Conservation (phyloP, 2,113 vertebrate genomes). For the Butorides virescens region DNA sequence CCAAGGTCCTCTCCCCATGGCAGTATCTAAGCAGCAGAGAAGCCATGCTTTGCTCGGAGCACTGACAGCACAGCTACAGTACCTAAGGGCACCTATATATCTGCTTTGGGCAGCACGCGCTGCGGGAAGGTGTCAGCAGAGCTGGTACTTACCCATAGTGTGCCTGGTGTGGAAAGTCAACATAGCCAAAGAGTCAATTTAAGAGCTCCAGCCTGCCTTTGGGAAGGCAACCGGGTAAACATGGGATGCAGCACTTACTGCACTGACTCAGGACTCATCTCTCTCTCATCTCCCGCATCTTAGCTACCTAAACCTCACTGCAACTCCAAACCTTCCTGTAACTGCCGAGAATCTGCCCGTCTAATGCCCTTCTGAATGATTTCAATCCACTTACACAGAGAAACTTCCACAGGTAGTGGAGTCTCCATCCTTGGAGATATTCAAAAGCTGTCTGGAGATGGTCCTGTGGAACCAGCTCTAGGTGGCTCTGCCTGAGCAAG, state of each 20-base stretch:
- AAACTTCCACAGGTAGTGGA: background rate
- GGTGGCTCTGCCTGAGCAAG: background rate
- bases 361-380: background rate
- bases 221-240: background rate
- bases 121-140: background rate
- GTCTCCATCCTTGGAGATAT: background rate
- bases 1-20: background rate
- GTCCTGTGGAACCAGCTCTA: background rate
- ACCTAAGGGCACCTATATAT: fast-evolving
- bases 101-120: background rate
- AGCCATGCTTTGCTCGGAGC: background rate
- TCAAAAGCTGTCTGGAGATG: background rate
- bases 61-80: background rate
- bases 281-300: background rate
- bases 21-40: background rate
- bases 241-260: fast-evolving
- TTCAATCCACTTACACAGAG: background rate
- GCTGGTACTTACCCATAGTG: fast-evolving
- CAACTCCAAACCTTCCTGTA: background rate
- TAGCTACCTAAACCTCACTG: background rate
- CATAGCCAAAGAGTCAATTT: fast-evolving
- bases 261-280: fast-evolving
- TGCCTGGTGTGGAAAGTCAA: background rate
- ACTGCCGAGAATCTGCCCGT: background rate
- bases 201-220: background rate